A percentile compares a stretch with the other conserved stretches of the same genome.
Evolutionary conservation across 37 sponge, comb jelly and placozoan species (phyloP).

Genomic region (Halichondria panicea): DNA sequence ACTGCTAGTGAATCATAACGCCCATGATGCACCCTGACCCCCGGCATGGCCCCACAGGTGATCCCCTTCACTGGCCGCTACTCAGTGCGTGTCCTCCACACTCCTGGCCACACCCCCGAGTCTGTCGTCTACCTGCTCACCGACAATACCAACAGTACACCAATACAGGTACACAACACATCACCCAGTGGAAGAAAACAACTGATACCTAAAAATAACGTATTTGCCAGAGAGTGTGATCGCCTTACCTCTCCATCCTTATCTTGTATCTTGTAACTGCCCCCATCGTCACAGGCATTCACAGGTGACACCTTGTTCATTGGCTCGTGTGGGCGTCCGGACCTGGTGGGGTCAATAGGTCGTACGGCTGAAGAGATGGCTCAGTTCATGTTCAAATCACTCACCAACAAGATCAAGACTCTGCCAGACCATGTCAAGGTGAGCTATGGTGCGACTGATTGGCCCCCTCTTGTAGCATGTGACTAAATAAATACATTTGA

Average conservation of each 20-base stretch:
- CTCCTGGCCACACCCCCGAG: constrained; percentile 92
- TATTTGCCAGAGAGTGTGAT: neutral
- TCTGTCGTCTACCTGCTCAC: constrained; percentile 76
- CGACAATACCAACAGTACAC: constrained; percentile 49
- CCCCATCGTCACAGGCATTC: constrained; percentile 59
- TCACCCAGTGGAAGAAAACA: neutral
- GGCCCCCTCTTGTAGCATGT: neutral
- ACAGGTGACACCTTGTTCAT: constrained; percentile 94
- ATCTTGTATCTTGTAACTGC: neutral
- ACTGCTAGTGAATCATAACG: too few relatives aligned
- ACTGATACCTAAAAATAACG: neutral
- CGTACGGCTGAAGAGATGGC: constrained; percentile 83
- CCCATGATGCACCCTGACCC: too few relatives aligned
- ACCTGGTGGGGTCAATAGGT: constrained; percentile 76
- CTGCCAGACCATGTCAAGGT: constrained; percentile 83
- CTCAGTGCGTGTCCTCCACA: constrained; percentile 57
- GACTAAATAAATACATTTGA: neutral
- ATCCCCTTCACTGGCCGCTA: constrained; percentile 65
- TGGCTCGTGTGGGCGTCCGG: constrained; percentile 92
- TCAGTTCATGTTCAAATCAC: constrained; percentile 67
- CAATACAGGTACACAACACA: constrained; percentile 41
- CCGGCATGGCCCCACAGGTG: constrained; percentile 34
- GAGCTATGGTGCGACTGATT: neutral
- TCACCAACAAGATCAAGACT: constrained; percentile 56
- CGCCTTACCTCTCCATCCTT: neutral